Conservation (phyloP, 2,888 invertebrate genomes). For the Argyra leucocephala region DNA sequence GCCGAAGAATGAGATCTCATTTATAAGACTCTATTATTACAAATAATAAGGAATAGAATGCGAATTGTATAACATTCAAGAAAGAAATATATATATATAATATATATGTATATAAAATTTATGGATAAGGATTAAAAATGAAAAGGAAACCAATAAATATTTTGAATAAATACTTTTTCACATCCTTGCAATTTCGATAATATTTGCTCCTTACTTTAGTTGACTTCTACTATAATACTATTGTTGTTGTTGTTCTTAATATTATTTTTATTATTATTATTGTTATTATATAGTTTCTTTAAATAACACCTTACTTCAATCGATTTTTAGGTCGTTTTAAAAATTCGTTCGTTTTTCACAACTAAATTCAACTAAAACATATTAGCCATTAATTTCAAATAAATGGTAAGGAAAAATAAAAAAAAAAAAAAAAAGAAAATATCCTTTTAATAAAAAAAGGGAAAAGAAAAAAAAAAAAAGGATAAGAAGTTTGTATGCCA, state of each 20-base stretch:
- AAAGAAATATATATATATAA: no score
- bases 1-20: no score
- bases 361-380: neutral
- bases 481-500: neutral
- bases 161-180: neutral
- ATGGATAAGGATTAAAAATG: neutral
- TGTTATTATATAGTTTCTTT: no score
- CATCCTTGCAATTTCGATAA: no score
- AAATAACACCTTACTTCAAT: neutral
- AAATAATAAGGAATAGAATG: no score
- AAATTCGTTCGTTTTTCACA: neutral
- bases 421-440: neutral
- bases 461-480: neutral
- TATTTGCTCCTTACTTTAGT: no score
- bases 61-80: no score
- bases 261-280: no score
- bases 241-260: no score
- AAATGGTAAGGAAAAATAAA: neutral
- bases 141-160: slow-evolving; percentile 1
- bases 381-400: neutral
- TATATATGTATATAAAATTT: neutral
- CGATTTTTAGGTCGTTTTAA: neutral
- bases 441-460: neutral
- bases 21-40: no score
- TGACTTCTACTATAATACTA: no score